Base-by-base conservation (phyloP, 1,140 invertebrate genomes). In the Drosophila littoralis region DNA sequence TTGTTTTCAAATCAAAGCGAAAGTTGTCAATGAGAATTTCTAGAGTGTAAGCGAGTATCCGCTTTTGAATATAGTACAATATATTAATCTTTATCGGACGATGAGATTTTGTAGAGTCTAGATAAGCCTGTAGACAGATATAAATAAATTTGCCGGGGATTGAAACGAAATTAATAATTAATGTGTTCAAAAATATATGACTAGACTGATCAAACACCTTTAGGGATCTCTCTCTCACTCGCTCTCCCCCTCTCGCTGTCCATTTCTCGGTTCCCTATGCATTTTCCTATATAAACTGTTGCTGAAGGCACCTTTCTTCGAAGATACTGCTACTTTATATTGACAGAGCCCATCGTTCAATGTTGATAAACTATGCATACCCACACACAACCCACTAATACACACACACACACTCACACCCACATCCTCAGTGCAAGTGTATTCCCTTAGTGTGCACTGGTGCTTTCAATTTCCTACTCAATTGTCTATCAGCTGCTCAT, bases 401-500 rank as follows among this genome's bases (percentile, higher is more conserved):
- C 10, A 32, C 60, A 13, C 51, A 6, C 32, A 28, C 40, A 36
- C 12, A 28, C 13, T 35, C 61, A 57, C 42, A n/a, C 28, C 28
- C 33, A n/a, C 48, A 46, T 22, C 22, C n/a, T 8, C 12, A 43
- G 33, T 15, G 7, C 22, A n/a, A 12, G 35, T 38, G 10, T 32
- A 63, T 36, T 13, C n/a, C 9, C 57, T 42, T 13, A 7, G 6
- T n/a, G 51, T 12, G 3, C 13, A 15, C 8, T 10, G 33, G 22
- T 22, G 58, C 50, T 57, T 74, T 74, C 71, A 74, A 74, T 74
- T 74, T 74, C 58, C 51, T 61, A 28, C 57, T 35, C 36, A 69
- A 69, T 74, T 74, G 71, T 74, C 71, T 61, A 61, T 69, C 65
- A 63, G 35, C 43, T 74, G 65, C 50, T 69, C 71, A 74, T 74